Percentiles rank a stretch among this genome's conserved stretches.
Conservation (phyloP, 2,888 invertebrate species). For the Cheilosia pagana region DNA sequence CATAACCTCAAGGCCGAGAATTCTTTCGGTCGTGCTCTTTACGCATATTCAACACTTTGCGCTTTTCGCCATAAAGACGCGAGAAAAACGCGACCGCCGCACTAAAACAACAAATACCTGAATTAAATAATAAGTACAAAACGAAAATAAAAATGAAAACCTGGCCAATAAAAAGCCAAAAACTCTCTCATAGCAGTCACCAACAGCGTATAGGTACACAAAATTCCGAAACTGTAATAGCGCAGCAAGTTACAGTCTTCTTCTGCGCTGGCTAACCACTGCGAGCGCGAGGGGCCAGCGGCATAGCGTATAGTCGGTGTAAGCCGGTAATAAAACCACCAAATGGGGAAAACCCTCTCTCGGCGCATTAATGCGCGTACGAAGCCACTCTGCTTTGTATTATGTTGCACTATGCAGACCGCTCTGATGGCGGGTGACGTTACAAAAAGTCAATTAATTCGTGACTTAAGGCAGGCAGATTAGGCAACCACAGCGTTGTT, state of each 20-base stretch:
- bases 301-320: constrained; percentile 5
- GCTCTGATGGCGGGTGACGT: not conserved
- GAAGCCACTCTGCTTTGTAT: constrained; percentile 18
- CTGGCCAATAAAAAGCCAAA: constrained; percentile 39
- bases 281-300: no score
- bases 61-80: constrained; percentile 50
- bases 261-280: not conserved
- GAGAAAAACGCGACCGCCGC: not conserved
- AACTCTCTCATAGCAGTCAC: constrained; percentile 23
- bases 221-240: constrained; percentile 26
- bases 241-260: constrained; percentile 12
- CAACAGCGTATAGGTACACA: not conserved
- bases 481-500: constrained; percentile 44
- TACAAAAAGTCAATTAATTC: constrained; percentile 55
- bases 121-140: constrained; percentile 61
- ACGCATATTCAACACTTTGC: constrained; percentile 66
- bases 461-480: constrained; percentile 53
- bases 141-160: constrained; percentile 35
- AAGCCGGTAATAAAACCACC: constrained; percentile 51
- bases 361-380: constrained; percentile 24
- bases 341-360: constrained; percentile 41
- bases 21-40: constrained; percentile 71
- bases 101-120: constrained; percentile 43
- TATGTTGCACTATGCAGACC: constrained; percentile 3
- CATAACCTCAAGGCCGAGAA: constrained; percentile 71